These are phyloP conservation scores for Dromaius novaehollandiae DNA, from an alignment of 2,113 vertebrate genomes.

Conservation along the genomic window DNA sequence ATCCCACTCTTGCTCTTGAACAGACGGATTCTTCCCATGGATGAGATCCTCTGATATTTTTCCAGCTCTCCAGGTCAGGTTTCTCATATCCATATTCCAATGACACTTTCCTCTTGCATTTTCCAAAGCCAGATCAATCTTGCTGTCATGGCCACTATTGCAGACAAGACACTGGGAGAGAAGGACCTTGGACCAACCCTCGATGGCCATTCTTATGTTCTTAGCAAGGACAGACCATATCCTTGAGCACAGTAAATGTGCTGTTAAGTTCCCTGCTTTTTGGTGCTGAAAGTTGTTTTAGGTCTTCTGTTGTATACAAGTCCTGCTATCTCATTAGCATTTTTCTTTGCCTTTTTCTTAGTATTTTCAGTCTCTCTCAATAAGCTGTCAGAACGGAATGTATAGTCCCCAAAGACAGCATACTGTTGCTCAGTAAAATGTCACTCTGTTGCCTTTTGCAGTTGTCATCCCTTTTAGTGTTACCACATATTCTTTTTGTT, in stretches of 20 bases:
- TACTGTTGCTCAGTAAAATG: neutral
- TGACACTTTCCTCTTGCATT: no score
- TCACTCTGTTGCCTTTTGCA: neutral
- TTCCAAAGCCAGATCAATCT: no score
- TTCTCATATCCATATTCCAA: no score
- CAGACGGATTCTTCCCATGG: no score
- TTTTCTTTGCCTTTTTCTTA: neutral
- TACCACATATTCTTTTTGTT: neutral
- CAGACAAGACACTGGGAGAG: no score
- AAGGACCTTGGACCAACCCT: no score
- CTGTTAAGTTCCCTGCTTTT: no score
- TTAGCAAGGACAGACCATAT: neutral
- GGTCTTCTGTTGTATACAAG: neutral
- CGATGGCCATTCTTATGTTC: no score
- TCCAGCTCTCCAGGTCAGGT: no score
- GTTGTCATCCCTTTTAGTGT: neutral
- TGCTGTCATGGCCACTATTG: no score
- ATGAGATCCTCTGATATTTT: no score
- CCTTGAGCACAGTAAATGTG: neutral
- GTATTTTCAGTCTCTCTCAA: neutral
- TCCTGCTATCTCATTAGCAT: neutral
- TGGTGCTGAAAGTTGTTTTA: neutral
- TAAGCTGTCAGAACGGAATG: neutral
- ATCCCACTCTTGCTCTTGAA: no score
- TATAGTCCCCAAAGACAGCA: neutral